Evolutionary conservation across 1,140 invertebrate genomes (phyloP).

Genomic region (Subanguina moxae): DNA sequence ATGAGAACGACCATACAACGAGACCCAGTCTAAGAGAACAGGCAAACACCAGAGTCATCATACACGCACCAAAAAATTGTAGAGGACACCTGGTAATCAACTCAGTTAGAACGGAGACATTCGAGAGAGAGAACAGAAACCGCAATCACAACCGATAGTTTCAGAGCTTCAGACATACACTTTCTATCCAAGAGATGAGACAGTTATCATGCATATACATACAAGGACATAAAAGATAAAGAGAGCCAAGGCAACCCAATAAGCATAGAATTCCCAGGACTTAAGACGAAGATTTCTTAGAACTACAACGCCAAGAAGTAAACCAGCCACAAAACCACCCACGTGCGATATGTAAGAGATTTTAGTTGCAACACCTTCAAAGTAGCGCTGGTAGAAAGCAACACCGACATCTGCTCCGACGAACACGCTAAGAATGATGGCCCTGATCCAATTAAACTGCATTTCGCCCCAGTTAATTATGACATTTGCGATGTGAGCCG

Average conservation of each 20-base stretch:
- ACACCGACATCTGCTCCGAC: constrained; percentile 61
- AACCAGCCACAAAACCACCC: constrained; percentile 42
- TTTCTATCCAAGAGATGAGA: background rate
- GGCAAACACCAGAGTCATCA: too few relatives aligned
- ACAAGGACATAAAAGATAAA: constrained; percentile 32
- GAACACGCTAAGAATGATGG: constrained; percentile 71
- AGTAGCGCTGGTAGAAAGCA: constrained; percentile 44
- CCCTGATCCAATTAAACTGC: constrained; percentile 69
- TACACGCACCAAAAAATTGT: too few relatives aligned
- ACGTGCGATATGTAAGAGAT: constrained; percentile 47
- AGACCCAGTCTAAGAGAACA: too few relatives aligned
- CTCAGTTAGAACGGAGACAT: too few relatives aligned
- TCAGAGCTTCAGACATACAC: too few relatives aligned
- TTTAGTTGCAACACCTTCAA: constrained; percentile 24
- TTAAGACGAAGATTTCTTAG: constrained; percentile 31
- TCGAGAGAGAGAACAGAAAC: too few relatives aligned
- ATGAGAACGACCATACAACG: too few relatives aligned
- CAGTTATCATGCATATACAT: constrained; percentile 17
- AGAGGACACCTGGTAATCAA: too few relatives aligned
- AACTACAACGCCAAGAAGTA: constrained; percentile 39
- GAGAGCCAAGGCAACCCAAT: constrained; percentile 31
- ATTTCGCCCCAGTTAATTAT: constrained; percentile 89
- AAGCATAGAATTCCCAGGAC: constrained; percentile 43
- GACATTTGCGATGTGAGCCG: constrained; percentile 88
- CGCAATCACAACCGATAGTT: too few relatives aligned